Percentiles rank a stretch among this genome's conserved stretches.
Conservation (phyloP, 2,888 invertebrate species). For the Eristalis arbustorum region DNA sequence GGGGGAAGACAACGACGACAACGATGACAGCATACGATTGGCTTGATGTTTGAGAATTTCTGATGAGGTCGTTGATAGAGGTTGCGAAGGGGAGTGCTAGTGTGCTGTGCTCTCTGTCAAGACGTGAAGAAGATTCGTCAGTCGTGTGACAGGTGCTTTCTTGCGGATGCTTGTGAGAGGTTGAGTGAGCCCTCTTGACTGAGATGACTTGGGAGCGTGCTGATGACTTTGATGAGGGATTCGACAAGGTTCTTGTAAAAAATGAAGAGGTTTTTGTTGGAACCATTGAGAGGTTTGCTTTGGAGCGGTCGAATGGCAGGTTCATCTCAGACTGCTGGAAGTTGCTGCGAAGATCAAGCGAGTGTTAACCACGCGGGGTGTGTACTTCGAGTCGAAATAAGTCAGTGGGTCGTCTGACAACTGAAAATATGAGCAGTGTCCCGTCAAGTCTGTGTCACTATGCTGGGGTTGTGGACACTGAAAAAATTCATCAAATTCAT, state of each 20-base stretch:
- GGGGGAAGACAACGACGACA: background rate
- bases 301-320: background rate
- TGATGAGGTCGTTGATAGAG: background rate
- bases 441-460: too few species aligned
- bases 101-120: background rate
- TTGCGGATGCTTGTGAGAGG: background rate
- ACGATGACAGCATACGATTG: background rate
- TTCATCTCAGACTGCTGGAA: too few species aligned
- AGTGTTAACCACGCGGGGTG: too few species aligned
- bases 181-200: background rate
- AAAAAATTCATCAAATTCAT: too few species aligned
- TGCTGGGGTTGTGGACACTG: too few species aligned
- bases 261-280: background rate
- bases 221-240: background rate
- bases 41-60: slow-evolving; percentile 6
- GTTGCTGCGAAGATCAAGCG: too few species aligned
- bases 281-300: background rate
- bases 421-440: too few species aligned
- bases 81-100: background rate
- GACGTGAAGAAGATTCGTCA: background rate
- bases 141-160: background rate
- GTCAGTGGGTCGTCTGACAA: too few species aligned
- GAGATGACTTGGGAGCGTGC: background rate
- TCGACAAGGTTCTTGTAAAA: background rate
- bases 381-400: too few species aligned